Percentiles rank a stretch among this genome's conserved stretches.
phyloP scores from a whole-genome alignment of 2,888 invertebrate genomes.

The Drosophila vallismaia region DNA sequence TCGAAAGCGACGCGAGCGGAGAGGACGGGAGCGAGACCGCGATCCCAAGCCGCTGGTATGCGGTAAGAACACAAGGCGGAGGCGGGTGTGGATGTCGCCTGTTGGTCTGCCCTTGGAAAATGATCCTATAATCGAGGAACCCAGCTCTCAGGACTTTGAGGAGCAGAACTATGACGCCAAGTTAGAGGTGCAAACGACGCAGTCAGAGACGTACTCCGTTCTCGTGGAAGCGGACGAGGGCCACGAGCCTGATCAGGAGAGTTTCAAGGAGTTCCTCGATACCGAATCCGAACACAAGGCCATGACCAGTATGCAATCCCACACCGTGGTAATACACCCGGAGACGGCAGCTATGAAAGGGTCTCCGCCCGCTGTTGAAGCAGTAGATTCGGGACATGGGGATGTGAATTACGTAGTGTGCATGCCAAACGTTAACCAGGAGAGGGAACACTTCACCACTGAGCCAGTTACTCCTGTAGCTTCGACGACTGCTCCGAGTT shows the following conservation, averaged over 20 bases:
- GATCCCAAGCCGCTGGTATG: slow-evolving; percentile 64
- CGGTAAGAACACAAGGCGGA: slow-evolving; percentile 55
- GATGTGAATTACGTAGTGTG: slow-evolving; percentile 64
- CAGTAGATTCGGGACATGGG: slow-evolving; percentile 34
- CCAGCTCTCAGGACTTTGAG: slow-evolving; percentile 51
- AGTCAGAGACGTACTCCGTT: slow-evolving; percentile 68
- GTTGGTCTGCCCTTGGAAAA: slow-evolving; percentile 16
- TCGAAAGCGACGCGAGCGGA: slow-evolving; percentile 76
- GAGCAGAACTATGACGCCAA: slow-evolving; percentile 65
- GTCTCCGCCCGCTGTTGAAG: slow-evolving; percentile 20
- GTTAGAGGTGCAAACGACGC: slow-evolving; percentile 60
- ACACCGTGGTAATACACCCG: slow-evolving; percentile 46
- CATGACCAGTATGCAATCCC: slow-evolving; percentile 42
- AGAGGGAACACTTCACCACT: slow-evolving; percentile 13
- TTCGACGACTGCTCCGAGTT: slow-evolving; percentile 1
- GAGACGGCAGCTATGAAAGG: slow-evolving; percentile 26
- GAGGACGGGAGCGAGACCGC: slow-evolving; percentile 71
- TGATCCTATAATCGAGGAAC: slow-evolving; percentile 46
- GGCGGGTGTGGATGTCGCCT: slow-evolving; percentile 37
- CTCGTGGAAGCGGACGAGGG: slow-evolving; percentile 68
- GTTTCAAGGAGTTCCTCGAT: slow-evolving; percentile 56
- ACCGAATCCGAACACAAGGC: slow-evolving; percentile 50
- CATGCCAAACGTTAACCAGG: slow-evolving; percentile 47
- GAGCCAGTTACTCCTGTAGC: neutral
- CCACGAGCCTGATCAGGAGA: slow-evolving; percentile 38